These are phyloP conservation scores for Microplitis demolitor DNA, from an alignment of 1,140 invertebrate species.

Conservation along the genomic window DNA sequence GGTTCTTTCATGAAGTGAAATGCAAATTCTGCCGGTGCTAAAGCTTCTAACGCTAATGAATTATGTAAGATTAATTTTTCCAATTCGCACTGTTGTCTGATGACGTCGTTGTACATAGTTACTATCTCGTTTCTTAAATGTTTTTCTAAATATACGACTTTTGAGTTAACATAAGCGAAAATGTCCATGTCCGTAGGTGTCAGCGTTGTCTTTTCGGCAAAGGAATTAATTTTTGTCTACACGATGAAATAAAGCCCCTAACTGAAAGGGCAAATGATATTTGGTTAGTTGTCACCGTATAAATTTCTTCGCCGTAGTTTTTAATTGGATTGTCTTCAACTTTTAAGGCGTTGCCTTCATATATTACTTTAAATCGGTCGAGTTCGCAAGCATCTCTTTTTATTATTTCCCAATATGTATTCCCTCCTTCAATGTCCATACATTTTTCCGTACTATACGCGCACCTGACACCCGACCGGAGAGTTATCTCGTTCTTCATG, in stretches of 20 bases:
- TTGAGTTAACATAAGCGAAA: constrained; percentile 7
- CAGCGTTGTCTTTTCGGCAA: not conserved
- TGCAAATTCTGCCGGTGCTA: too few species aligned
- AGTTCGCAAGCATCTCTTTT: constrained; percentile 5
- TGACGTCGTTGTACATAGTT: too few species aligned
- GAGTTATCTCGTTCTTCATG: not conserved
- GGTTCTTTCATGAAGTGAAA: too few species aligned
- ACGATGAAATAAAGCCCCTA: not conserved
- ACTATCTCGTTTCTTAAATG: too few species aligned
- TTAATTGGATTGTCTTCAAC: not conserved
- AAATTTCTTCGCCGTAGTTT: not conserved
- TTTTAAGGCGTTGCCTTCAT: not conserved
- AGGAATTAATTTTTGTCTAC: constrained; percentile 9
- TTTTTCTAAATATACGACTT: not conserved
- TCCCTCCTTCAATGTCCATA: constrained; percentile 11
- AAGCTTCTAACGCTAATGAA: too few species aligned
- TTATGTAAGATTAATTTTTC: too few species aligned
- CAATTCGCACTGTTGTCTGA: too few species aligned
- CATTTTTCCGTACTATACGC: constrained; percentile 18
- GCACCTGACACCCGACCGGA: constrained; percentile 5
- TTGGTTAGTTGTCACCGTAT: not conserved
- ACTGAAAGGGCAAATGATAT: constrained; percentile 17
- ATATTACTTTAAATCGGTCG: not conserved
- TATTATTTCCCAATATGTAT: constrained; percentile 17
- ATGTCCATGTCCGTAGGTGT: constrained; percentile 2